Conservation (phyloP, 2,888 invertebrate genomes). For the Papilio demoleus region DNA sequence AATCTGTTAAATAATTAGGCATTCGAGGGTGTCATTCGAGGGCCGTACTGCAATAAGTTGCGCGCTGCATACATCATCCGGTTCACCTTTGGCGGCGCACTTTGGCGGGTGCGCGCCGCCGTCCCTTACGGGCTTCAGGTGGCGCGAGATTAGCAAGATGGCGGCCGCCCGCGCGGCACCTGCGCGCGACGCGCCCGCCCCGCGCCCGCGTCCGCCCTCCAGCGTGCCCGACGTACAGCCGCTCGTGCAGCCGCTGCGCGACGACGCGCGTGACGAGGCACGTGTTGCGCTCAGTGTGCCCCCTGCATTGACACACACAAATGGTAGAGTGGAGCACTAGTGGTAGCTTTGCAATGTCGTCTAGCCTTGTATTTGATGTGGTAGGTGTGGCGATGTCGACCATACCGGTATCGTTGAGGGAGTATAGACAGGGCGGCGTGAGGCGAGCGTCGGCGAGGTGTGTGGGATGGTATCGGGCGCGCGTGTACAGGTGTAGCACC, state of each 20-base stretch:
- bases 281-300: constrained; percentile 83
- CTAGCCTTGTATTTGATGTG: not conserved
- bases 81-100: constrained; percentile 84
- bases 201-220: no score
- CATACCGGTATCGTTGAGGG: constrained; percentile 91
- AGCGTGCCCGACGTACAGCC: constrained; percentile 71
- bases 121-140: constrained; percentile 86
- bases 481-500: constrained; percentile 93
- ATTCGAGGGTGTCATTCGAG: constrained; percentile 48
- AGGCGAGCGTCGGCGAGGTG: constrained; percentile 93
- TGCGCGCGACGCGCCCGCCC: constrained; percentile 92
- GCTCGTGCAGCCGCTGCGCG: constrained; percentile 79
- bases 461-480: constrained; percentile 86
- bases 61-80: constrained; percentile 81
- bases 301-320: constrained; percentile 61
- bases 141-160: constrained; percentile 97
- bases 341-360: not conserved
- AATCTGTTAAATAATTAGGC: constrained; percentile 29
- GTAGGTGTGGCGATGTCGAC: not conserved
- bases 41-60: constrained; percentile 68
- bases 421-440: constrained; percentile 92
- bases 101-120: constrained; percentile 82
- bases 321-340: not conserved
- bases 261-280: constrained; percentile 75
- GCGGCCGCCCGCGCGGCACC: constrained; percentile 96